These are phyloP conservation scores for Girardia tigrina DNA, from an alignment of 2,888 invertebrate genomes.

Conservation along the genomic window DNA sequence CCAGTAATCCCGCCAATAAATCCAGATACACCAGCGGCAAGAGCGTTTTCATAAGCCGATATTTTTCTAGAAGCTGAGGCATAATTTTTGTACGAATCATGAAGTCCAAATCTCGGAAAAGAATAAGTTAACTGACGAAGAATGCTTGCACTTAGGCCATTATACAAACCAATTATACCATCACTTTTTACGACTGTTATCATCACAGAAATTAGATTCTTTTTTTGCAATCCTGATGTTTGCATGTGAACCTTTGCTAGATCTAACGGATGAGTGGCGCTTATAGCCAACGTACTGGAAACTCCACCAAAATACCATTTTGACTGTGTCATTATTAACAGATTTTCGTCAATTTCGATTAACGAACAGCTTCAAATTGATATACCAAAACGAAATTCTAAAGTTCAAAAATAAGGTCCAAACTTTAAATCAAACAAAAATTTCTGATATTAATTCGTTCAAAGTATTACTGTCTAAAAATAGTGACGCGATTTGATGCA, in stretches of 20 bases:
- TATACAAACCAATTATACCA: conserved; percentile 77
- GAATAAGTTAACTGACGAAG: conserved; percentile 77
- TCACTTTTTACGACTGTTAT: conserved; percentile 66
- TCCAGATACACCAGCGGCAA: conserved; percentile 69
- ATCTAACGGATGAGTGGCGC: conserved; percentile 88
- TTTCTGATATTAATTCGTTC: not conserved
- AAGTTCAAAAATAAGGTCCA: not conserved
- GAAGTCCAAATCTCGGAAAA: conserved; percentile 66
- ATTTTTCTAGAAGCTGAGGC: conserved; percentile 49
- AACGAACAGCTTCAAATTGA: not conserved
- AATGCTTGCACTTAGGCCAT: conserved; percentile 82
- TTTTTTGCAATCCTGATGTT: not conserved
- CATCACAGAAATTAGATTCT: conserved; percentile 53
- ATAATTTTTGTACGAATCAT: conserved; percentile 53
- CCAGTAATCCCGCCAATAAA: conserved; percentile 79
- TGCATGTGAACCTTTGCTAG: conserved; percentile 65
- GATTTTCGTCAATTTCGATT: not conserved
- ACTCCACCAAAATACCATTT: conserved; percentile 98
- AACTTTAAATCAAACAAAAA: too few relatives aligned
- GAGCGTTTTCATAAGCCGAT: conserved; percentile 61
- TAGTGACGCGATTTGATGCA: not conserved
- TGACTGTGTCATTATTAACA: too few relatives aligned
- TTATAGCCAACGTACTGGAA: conserved; percentile 81
- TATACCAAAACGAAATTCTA: not conserved
- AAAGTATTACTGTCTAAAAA: not conserved